Evolutionary conservation across 2,888 invertebrate genomes (phyloP), one percentile per base, ranked within the genome.

Genomic region (Seira ritae): DNA sequence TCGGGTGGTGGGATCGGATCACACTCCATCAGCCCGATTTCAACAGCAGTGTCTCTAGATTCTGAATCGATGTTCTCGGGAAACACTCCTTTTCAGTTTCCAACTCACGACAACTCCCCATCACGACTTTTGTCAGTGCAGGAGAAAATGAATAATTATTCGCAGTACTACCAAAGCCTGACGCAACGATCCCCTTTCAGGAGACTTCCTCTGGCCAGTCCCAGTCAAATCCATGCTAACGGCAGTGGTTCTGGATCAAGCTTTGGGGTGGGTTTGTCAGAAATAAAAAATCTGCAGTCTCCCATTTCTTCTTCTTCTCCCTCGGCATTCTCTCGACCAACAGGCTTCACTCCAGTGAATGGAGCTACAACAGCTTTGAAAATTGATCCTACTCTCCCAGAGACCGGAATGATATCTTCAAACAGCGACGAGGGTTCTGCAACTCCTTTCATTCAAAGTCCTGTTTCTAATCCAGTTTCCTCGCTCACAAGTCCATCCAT

Each of bases 81-180:
- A 23, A 71, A 62, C 10, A 71, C 78, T 75, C 67, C 3, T 77
- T 62, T 31, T 70, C 77, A 12, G n/a, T 62, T 20, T 42, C 23
- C 31, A 1, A 20, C 6, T 12, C 55, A 67, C 3, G 23, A n/a
- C 23, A 55, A 31, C 17, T 60, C 69, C 1, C 17, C 22, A 1
- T 70, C 71, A 24, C 37, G 71, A 20, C 62, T 55, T 31, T 55
- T 76, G 6, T 65, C 66, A 17, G 82, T 86, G 24, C 88, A 88
- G 69, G 88, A 88, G 31, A 88, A 88, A 66, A 88, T 88, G 88
- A 88, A 88, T 71, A 87, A 85, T 74, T 88, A 88, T 71, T 80
- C 85, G 24, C 87, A 88, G 37, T 88, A 86, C 50, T 88, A 88
- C 46, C 77, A 85, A 65, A 86, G 73, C 66, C 71, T 87, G 70